Conservation (phyloP, 2,888 invertebrate genomes). For the Tenthredo scrophulariae region DNA sequence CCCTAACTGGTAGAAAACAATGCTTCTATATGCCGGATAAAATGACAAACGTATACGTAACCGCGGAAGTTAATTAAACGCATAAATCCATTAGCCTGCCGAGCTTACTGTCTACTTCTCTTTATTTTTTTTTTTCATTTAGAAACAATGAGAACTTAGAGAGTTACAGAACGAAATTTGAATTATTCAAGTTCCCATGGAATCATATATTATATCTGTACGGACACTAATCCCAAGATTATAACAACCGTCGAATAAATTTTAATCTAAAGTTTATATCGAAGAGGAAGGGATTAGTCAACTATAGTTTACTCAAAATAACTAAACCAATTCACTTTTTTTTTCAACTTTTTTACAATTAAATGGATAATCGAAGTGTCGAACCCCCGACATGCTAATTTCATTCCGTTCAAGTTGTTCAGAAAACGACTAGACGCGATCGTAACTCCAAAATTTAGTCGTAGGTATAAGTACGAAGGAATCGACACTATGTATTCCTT, state of each 20-base stretch:
- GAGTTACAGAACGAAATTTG: background rate
- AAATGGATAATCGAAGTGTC: background rate
- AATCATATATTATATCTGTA: background rate
- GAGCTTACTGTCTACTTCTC: conserved; percentile 23
- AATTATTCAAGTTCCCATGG: conserved; percentile 31
- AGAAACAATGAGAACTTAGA: background rate
- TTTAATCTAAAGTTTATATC: too few relatives aligned
- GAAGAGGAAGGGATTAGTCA: background rate
- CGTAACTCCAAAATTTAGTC: background rate
- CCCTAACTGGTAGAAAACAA: conserved; percentile 46
- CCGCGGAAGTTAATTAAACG: conserved; percentile 76
- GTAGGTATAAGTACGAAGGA: background rate
- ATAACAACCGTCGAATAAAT: background rate
- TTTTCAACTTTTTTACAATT: background rate
- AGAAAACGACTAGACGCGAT: background rate
- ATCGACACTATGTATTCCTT: background rate
- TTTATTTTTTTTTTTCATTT: background rate
- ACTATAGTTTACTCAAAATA: background rate
- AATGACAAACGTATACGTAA: conserved; percentile 56
- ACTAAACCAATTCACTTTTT: background rate
- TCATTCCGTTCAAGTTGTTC: background rate
- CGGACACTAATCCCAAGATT: background rate
- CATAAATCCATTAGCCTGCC: conserved; percentile 71
- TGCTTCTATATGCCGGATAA: conserved; percentile 43
- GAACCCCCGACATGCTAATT: background rate